These are phyloP conservation scores for Okapia johnstoni DNA, from an alignment of 2,113 vertebrate genomes.

Conservation along the genomic window DNA sequence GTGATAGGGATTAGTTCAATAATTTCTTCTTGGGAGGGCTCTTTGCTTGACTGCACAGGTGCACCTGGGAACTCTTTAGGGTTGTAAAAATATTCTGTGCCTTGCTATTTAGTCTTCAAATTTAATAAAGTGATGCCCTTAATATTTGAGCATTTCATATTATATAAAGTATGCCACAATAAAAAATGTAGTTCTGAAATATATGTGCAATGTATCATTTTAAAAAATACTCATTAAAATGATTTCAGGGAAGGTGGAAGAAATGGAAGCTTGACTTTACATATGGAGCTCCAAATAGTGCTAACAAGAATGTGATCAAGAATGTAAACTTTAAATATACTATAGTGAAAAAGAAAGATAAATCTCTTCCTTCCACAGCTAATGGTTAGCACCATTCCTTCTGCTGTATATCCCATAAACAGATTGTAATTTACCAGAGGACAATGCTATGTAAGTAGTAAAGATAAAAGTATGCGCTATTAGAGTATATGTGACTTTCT, in stretches of 20 bases:
- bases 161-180: not conserved
- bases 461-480: not conserved
- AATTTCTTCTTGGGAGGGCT: not conserved
- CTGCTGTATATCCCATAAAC: not conserved
- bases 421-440: not conserved
- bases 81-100: not conserved
- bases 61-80: not conserved
- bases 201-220: not conserved
- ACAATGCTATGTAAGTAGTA: not conserved
- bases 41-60: not conserved
- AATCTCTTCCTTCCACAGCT: not conserved
- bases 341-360: not conserved
- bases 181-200: not conserved
- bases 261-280: not conserved
- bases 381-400: not conserved
- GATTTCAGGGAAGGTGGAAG: not conserved
- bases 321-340: not conserved
- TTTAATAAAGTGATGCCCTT: not conserved
- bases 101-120: not conserved
- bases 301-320: not conserved
- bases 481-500: not conserved
- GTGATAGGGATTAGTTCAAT: not conserved
- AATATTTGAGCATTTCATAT: not conserved
- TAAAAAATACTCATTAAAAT: not conserved
- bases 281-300: not conserved